phyloP scores from a whole-genome alignment of 1,140 invertebrate genomes.

The Drosophila gunungcola region DNA sequence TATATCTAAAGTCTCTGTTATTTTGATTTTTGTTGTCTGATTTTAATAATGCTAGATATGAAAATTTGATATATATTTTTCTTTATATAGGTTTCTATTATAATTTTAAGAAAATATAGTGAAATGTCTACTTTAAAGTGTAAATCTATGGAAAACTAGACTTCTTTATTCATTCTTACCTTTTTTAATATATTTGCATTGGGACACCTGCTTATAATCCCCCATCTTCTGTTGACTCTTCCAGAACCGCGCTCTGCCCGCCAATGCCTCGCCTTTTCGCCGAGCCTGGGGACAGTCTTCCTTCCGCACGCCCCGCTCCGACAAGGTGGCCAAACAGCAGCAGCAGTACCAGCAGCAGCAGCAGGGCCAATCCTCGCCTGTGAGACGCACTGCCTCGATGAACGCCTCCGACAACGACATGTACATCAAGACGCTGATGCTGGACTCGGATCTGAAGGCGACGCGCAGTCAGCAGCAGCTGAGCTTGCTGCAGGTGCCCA shows the following conservation, averaged over 20 bases:
- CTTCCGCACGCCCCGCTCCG: conserved; percentile 75
- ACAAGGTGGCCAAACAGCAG: conserved; percentile 59
- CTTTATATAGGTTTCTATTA: too few relatives aligned
- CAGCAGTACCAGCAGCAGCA: conserved; percentile 41
- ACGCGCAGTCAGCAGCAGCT: conserved; percentile 46
- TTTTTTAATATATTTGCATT: neutral
- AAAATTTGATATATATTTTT: too few relatives aligned
- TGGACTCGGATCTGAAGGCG: conserved; percentile 60
- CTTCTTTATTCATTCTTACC: too few relatives aligned
- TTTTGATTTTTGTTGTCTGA: too few relatives aligned
- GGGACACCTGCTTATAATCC: neutral
- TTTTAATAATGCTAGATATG: too few relatives aligned
- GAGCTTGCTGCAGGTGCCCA: conserved; percentile 58
- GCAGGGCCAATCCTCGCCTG: conserved; percentile 46
- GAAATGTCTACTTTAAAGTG: too few relatives aligned
- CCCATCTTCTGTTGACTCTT: neutral
- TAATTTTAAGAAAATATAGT: too few relatives aligned
- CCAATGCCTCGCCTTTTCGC: conserved; percentile 86
- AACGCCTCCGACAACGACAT: conserved; percentile 85
- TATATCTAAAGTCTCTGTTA: too few relatives aligned
- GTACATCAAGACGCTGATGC: conserved; percentile 76
- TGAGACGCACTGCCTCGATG: conserved; percentile 79
- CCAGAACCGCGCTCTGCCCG: conserved; percentile 83
- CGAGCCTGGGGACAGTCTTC: conserved; percentile 87
- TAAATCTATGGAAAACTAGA: too few relatives aligned